Evolutionary conservation across 1,140 invertebrate genomes (phyloP).

Genomic region (Diplogasteroides magnus): DNA sequence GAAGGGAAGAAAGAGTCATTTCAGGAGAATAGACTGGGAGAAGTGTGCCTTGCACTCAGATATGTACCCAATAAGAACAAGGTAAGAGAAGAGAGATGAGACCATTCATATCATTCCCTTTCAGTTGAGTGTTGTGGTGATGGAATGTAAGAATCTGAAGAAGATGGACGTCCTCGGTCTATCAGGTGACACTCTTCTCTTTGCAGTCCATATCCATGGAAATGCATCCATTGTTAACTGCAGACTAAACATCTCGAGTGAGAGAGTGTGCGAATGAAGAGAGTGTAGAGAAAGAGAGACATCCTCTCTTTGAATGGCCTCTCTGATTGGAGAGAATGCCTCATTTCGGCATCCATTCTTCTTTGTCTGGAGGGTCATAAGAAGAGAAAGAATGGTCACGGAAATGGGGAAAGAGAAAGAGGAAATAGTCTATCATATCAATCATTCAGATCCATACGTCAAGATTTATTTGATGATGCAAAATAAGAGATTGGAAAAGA

Average conservation of each 20-base stretch:
- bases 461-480: slow-evolving; percentile 64
- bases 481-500: slow-evolving; percentile 64
- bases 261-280: too few relatives aligned
- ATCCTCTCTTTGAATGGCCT: too few relatives aligned
- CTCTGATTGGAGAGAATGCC: too few relatives aligned
- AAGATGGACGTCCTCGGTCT: slow-evolving; percentile 76
- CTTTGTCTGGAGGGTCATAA: too few relatives aligned
- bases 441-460: slow-evolving; percentile 63
- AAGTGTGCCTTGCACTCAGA: slow-evolving; percentile 72
- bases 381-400: neutral
- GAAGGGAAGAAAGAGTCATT: slow-evolving; percentile 30
- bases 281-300: too few relatives aligned
- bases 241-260: too few relatives aligned
- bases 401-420: neutral
- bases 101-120: too few relatives aligned
- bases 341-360: too few relatives aligned
- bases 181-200: slow-evolving; percentile 70
- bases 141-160: slow-evolving; percentile 74
- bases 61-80: slow-evolving; percentile 75
- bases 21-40: slow-evolving; percentile 70
- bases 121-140: slow-evolving; percentile 71
- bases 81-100: too few relatives aligned
- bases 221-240: too few relatives aligned
- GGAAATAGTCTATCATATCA: neutral
- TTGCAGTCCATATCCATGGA: too few relatives aligned